Evolutionary conservation across 2,113 vertebrate genomes (phyloP).

Genomic region (Phasianus colchicus): DNA sequence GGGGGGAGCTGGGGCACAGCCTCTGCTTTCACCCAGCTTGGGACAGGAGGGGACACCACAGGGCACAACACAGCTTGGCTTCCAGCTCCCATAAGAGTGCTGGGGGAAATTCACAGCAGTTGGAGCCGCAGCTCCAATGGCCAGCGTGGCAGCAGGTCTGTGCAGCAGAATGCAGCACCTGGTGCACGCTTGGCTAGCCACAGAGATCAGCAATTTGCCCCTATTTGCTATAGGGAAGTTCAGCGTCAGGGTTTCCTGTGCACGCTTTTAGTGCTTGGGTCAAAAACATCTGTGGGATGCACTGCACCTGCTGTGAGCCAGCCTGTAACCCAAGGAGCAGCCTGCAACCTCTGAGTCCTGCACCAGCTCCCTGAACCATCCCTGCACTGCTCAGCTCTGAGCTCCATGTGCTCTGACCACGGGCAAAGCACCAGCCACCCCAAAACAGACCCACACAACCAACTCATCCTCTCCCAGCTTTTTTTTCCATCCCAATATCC

Average conservation of each 20-base stretch:
- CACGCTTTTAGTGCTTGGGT: neutral
- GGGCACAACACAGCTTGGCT: neutral
- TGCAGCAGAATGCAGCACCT: neutral
- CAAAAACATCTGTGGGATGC: slow-evolving; percentile 22
- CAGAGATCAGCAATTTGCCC: neutral
- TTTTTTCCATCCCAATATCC: neutral
- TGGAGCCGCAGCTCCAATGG: fast-evolving
- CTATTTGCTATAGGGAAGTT: neutral
- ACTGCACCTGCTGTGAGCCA: neutral
- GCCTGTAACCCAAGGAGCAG: fast-evolving
- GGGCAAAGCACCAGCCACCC: neutral
- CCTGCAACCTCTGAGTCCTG: neutral
- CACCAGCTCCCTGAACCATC: neutral
- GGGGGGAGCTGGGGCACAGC: no score
- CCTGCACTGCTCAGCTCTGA: neutral
- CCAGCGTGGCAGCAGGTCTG: fast-evolving
- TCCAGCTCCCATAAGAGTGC: neutral
- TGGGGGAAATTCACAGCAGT: neutral
- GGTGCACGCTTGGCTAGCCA: neutral
- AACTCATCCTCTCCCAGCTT: fast-evolving
- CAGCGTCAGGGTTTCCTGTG: neutral
- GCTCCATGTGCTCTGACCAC: fast-evolving
- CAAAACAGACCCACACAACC: neutral
- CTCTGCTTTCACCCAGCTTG: neutral
- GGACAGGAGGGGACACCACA: neutral